A percentile compares a stretch with the other conserved stretches of the same genome.
Evolutionary conservation across 2,888 invertebrate species (phyloP).

Genomic region (Hirudinaria manillensis): DNA sequence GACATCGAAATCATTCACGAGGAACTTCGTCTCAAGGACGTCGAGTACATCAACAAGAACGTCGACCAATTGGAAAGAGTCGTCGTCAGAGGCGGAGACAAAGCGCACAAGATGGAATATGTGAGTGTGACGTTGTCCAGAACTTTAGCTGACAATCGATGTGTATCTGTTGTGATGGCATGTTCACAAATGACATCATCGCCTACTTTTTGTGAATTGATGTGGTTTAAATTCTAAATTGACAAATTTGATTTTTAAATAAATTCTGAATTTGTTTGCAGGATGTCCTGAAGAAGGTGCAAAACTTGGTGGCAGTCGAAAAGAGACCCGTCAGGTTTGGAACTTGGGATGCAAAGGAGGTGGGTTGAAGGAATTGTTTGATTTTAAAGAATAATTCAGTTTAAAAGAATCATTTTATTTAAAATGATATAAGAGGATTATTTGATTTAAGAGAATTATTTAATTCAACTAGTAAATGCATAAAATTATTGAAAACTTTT

Average conservation of each 20-base stretch:
- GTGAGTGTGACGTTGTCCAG: conserved; percentile 60
- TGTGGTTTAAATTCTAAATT: neutral
- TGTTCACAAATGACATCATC: neutral
- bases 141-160: too few relatives aligned
- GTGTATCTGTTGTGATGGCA: neutral
- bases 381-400: neutral
- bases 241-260: neutral
- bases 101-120: conserved; percentile 89
- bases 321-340: conserved; percentile 87
- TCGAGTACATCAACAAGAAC: conserved; percentile 74
- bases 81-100: conserved; percentile 73
- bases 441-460: neutral
- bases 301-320: conserved; percentile 70
- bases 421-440: neutral
- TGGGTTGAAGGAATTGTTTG: conserved; percentile 55
- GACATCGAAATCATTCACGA: conserved; percentile 94
- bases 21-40: conserved; percentile 87
- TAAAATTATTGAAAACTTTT: conserved; percentile 40
- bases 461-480: neutral
- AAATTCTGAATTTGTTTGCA: conserved; percentile 50
- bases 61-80: conserved; percentile 79
- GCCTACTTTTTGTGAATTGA: neutral
- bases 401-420: neutral
- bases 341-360: conserved; percentile 87
- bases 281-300: conserved; percentile 81